Evolutionary conservation across 2,797 vertebrate genomes (phyloP).

Genomic region (Smutsia temminckii): DNA sequence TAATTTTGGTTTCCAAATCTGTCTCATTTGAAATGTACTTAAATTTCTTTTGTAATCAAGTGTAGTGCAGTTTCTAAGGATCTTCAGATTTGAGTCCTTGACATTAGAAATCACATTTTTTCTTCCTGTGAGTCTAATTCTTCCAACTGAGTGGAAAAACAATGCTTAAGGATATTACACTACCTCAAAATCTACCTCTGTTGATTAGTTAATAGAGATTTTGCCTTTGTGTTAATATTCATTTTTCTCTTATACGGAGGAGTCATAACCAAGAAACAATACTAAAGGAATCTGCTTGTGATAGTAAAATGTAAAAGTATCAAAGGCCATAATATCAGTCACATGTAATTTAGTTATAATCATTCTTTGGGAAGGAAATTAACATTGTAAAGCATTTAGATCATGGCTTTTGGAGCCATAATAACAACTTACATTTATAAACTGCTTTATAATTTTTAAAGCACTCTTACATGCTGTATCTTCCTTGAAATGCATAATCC

Average conservation of each 20-base stretch:
- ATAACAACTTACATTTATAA: neutral
- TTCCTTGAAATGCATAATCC: neutral
- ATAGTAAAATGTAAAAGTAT: conserved; percentile 20
- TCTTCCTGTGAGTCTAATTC: neutral
- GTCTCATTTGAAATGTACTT: conserved; percentile 44
- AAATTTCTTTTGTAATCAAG: conserved; percentile 33
- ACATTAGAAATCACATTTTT: conserved; percentile 5
- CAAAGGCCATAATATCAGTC: neutral
- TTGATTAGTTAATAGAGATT: conserved; percentile 26
- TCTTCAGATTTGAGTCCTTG: conserved; percentile 39
- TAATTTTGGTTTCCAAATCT: conserved; percentile 39
- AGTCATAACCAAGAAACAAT: neutral
- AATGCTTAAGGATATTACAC: neutral
- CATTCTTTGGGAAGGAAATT: conserved; percentile 33
- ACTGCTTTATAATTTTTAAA: conserved; percentile 31
- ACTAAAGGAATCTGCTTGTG: conserved; percentile 21
- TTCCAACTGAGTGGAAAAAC: conserved; percentile 23
- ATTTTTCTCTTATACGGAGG: conserved; percentile 40
- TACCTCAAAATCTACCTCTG: neutral
- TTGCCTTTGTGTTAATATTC: neutral
- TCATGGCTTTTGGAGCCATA: conserved; percentile 5
- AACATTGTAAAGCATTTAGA: neutral
- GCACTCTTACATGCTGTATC: neutral
- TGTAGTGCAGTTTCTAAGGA: neutral
- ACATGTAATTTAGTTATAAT: neutral